Evolutionary conservation across 2,113 vertebrate genomes (phyloP).

Genomic region (Pipra filicauda): DNA sequence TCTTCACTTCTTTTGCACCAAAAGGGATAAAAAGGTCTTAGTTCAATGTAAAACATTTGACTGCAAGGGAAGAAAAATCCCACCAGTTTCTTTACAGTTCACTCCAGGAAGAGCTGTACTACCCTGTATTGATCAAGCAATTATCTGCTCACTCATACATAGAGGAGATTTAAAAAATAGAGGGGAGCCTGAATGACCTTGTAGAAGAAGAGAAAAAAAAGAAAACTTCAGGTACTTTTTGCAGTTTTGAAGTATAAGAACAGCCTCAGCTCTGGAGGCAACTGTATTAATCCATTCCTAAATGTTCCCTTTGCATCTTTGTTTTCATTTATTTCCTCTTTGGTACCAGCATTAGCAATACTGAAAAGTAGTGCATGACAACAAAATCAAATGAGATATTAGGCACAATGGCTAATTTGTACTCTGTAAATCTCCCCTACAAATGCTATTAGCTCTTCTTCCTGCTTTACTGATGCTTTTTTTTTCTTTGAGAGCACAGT

Average conservation of each 20-base stretch:
- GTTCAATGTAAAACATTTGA: not conserved
- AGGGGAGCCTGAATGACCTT: not conserved
- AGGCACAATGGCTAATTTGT: not conserved
- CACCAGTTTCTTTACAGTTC: not conserved
- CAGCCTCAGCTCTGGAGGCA: not conserved
- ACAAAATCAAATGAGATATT: constrained; percentile 19
- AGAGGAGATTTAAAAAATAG: not conserved
- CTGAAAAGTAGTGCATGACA: not conserved
- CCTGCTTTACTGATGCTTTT: not conserved
- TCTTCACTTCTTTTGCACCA: not conserved
- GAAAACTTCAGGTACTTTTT: not conserved
- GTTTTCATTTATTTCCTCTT: constrained; percentile 22
- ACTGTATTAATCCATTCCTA: not conserved
- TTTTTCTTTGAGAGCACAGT: not conserved
- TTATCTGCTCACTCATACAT: not conserved
- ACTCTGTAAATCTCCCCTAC: not conserved
- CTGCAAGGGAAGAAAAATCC: not conserved
- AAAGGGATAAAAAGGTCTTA: not conserved
- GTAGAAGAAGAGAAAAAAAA: not conserved
- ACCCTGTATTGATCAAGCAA: not conserved
- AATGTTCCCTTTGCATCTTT: not conserved
- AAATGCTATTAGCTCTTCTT: not conserved
- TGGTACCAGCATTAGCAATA: not conserved
- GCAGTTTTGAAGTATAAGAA: not conserved
- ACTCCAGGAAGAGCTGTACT: not conserved